Base-by-base conservation (phyloP, 1,140 invertebrate genomes). In the Littorina saxatilis region DNA sequence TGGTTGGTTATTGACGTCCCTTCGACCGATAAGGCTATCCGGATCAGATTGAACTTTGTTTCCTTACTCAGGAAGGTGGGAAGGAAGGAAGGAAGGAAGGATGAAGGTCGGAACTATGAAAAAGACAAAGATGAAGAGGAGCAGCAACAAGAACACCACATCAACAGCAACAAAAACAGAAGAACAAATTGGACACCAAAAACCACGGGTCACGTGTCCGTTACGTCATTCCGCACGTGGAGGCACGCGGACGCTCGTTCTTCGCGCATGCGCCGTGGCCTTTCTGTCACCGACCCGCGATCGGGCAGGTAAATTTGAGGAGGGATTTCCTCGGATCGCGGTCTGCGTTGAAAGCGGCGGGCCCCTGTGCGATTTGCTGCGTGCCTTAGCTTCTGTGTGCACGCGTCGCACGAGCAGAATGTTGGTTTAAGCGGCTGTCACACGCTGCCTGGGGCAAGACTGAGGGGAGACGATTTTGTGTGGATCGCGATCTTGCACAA, bases 281-380 rank as follows among this genome's bases (percentile, higher is more conserved):
- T 73, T 52, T 29, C 40, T 73, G 43, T 13, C 40, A 23, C 37
- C 39, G 11, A 73, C 15, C 40, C 50, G 39, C 29, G 29, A 27
- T 43, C 43, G 23, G 39, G 40, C 40, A 50, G 70, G 70, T 4
- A 23, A 50, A 39, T 73, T 73, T 73, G 70, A 39, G 23, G 20
- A 27, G 70, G 70, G 70, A 73, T 73, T 73, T 50, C 35, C 40
- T 13, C 70, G 70, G 70, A 27, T 73, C 39, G 7, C 15, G 39
- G 13, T 32, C 29, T 23, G 70, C 40, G 13, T 73, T 73, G n/a
- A 29, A 47, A 52, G 70, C 47, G 2, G 20, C 43, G 40, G 23
- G 13, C 39, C 29, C 27, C 29, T 29, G 29, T 7, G 43, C 70
- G 50, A 73, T 73, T 73, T 73, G 70, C 50, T 73, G 70, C 70